A percentile compares a stretch with the other conserved stretches of the same genome.
Evolutionary conservation across 2,797 vertebrate species (phyloP).

Genomic region (Catamblyrhynchus diadema): DNA sequence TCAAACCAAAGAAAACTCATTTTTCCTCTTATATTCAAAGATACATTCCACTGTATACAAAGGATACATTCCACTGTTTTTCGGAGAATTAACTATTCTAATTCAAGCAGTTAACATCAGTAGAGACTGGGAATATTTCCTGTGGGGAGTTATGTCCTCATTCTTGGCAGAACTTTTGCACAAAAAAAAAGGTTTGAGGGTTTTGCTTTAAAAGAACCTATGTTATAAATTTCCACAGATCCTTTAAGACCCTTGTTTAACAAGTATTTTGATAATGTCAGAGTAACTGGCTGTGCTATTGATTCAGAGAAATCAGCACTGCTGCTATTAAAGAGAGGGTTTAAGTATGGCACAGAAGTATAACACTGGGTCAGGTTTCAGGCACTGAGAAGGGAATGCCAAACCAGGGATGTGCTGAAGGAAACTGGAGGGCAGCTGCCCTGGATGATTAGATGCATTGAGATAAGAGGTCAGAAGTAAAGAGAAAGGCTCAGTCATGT

Average conservation of each 20-base stretch:
- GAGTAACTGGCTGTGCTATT: background rate
- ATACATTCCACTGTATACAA: background rate
- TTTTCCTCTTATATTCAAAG: background rate
- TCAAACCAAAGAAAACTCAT: background rate
- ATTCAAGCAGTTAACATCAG: background rate
- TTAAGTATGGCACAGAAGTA: conserved; percentile 15
- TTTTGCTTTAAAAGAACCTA: background rate
- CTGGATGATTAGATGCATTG: background rate
- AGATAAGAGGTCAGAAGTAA: background rate
- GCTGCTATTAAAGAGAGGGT: conserved; percentile 50
- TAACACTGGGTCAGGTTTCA: conserved; percentile 48
- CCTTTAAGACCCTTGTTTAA: conserved; percentile 36
- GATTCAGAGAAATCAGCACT: conserved; percentile 48
- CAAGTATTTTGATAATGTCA: conserved; percentile 53
- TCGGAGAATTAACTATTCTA: background rate
- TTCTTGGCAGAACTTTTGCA: background rate
- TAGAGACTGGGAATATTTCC: background rate
- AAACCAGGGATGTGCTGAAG: background rate
- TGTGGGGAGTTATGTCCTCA: background rate
- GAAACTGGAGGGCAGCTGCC: background rate
- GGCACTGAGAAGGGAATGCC: background rate
- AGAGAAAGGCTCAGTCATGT: background rate
- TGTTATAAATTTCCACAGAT: conserved; percentile 10
- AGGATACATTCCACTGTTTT: background rate
- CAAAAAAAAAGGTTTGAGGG: background rate